A percentile compares a stretch with the other conserved stretches of the same genome.
These are phyloP conservation scores for Ranitomeya variabilis DNA, from an alignment of 2,113 vertebrate species.

Conservation along the genomic window DNA sequence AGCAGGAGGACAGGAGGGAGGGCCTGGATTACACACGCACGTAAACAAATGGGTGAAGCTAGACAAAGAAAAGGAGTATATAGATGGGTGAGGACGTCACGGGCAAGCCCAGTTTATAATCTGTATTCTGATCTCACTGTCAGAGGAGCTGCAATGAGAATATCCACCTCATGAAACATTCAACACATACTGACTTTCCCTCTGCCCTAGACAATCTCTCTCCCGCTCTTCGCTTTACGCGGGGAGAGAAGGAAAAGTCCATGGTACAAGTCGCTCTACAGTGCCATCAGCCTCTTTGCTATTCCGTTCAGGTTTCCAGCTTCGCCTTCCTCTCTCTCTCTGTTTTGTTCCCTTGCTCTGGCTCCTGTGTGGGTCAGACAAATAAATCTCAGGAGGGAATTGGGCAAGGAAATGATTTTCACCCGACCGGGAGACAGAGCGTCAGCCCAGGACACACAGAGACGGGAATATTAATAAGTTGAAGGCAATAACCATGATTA, in stretches of 20 bases:
- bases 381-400: constrained; percentile 58
- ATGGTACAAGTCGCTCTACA: constrained; percentile 39
- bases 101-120: constrained; percentile 63
- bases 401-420: constrained; percentile 55
- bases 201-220: constrained; percentile 54
- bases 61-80: constrained; percentile 34
- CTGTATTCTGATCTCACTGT: constrained; percentile 76
- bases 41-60: constrained; percentile 33
- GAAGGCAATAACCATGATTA: constrained; percentile 25
- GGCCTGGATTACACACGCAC: not conserved
- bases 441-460: constrained; percentile 31
- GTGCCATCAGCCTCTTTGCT: constrained; percentile 54
- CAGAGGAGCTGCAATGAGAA: constrained; percentile 82
- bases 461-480: constrained; percentile 51
- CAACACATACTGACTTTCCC: constrained; percentile 83
- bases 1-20: not conserved
- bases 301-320: constrained; percentile 43
- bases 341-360: constrained; percentile 58
- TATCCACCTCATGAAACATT: constrained; percentile 92
- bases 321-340: constrained; percentile 48
- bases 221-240: constrained; percentile 42
- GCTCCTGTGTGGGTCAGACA: constrained; percentile 57
- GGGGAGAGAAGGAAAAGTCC: constrained; percentile 52
- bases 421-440: constrained; percentile 1
- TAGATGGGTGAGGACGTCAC: constrained; percentile 44